Base-by-base conservation (phyloP, 2,113 vertebrate genomes). In the Chaetodon auriga region DNA sequence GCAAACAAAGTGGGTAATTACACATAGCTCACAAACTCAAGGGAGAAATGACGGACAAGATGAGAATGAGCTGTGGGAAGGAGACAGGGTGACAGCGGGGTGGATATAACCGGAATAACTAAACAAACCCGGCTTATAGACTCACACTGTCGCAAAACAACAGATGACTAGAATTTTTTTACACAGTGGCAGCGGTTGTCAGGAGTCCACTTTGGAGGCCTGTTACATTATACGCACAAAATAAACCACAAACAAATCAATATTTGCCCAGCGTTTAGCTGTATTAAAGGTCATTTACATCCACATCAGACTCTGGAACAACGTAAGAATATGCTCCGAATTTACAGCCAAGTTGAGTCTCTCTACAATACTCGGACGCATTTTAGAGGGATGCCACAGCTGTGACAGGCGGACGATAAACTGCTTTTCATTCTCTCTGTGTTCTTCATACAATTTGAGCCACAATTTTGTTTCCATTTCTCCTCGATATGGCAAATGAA, bases 1-100 rank as follows among this genome's bases (percentile, higher is more conserved):
- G 92, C 93, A 93, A 94, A 93, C 91, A 92, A 89, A 91, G 86
- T 69, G 77, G 81, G 93, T 95, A 95, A 95, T 95, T 95, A 94
- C 91, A 90, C 84, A 89, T 74, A 89, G 90, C 86, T 94, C 87
- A 82, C 78, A 91, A 92, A 88, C 90, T 89, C 90, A 75, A 41
- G 86, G 87, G 91, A 92, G 78, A 90, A 89, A 91, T 91, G 89
- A 91, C 71, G 79, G 93, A 89, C 89, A 89, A 87, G 89, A 92
- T 90, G 93, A 93, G 90, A 94, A 91, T 89, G 87, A 91, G 92
- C 85, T 87, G 75, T 89, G 93, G 84, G 89, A 91, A 89, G 68
- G 77, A 86, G 83, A 78, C 74, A 38, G 1, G 5, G 68, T 21
- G 68, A 86, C 90, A 86, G 87, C 66, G 65, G 77, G 80, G 78